Conservation (phyloP, 30 jellyfish, hydroid and myxozoan genomes). For the Aurelia coerulea region DNA sequence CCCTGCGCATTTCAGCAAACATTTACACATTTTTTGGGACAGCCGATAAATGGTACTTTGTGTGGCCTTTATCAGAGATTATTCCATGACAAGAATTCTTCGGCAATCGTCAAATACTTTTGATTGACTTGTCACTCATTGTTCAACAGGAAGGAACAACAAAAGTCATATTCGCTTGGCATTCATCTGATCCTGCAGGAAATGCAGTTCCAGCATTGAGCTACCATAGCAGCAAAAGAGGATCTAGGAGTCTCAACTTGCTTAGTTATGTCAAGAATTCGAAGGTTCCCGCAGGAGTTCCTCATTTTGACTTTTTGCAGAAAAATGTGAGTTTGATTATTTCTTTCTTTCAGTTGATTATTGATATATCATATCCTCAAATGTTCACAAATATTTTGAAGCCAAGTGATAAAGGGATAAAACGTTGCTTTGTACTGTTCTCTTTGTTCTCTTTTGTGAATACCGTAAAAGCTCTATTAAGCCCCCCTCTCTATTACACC, state of each 20-base stretch:
- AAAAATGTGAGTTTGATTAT: background rate
- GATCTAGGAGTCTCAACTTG: slow-evolving; percentile 50
- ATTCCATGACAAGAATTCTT: too few relatives aligned
- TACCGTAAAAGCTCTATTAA: too few relatives aligned
- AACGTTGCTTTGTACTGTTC: too few relatives aligned
- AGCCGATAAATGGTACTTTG: too few relatives aligned
- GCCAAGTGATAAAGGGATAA: too few relatives aligned
- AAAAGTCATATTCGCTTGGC: slow-evolving; percentile 5
- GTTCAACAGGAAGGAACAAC: background rate
- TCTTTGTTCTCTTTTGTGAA: too few relatives aligned
- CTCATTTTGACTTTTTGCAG: background rate
- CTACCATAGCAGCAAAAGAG: slow-evolving; percentile 18
- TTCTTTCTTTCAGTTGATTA: background rate
- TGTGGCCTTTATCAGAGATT: too few relatives aligned
- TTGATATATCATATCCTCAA: background rate
- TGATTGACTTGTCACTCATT: background rate
- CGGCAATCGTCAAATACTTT: too few relatives aligned
- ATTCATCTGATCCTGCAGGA: slow-evolving; percentile 4
- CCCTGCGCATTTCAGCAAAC: too few relatives aligned
- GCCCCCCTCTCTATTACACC: too few relatives aligned
- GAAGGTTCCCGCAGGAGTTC: slow-evolving; percentile 2
- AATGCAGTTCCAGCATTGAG: background rate
- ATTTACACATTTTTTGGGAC: too few relatives aligned
- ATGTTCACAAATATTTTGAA: too few relatives aligned
- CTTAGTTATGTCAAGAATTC: slow-evolving; percentile 33